Evolutionary conservation across 2,888 invertebrate species (phyloP).

Genomic region (Tachina lurida): DNA sequence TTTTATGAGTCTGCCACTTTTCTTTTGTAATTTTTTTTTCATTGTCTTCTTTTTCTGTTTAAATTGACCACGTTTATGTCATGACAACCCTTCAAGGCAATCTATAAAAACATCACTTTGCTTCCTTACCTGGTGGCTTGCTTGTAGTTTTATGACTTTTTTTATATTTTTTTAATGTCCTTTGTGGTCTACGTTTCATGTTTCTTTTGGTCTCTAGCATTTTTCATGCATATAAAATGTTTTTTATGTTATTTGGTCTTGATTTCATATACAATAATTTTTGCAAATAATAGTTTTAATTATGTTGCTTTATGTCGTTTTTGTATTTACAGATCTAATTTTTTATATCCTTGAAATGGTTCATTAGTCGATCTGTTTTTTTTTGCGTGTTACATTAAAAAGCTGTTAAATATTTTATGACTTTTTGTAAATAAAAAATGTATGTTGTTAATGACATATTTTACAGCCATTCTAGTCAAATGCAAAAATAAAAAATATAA

Average conservation of each 20-base stretch:
- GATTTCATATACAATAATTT: conserved; percentile 13
- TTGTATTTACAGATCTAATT: background rate
- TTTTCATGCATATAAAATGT: conserved; percentile 30
- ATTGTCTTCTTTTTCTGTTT: conserved; percentile 22
- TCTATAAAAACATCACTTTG: background rate
- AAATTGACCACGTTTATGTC: conserved; percentile 45
- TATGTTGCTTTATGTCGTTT: conserved; percentile 17
- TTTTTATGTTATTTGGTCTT: conserved; percentile 6
- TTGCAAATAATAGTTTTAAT: conserved; percentile 58
- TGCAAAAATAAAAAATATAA: no score
- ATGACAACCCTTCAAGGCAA: conserved; percentile 36
- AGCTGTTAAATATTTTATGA: conserved; percentile 63
- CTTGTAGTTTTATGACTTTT: conserved; percentile 22
- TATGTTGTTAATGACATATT: background rate
- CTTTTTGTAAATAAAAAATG: conserved; percentile 14
- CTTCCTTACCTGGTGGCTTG: background rate
- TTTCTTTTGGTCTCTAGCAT: background rate
- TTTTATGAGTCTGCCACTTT: conserved; percentile 32
- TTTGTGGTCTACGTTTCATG: conserved; percentile 8
- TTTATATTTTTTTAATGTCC: background rate
- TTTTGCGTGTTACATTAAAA: conserved; percentile 37
- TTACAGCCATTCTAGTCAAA: background rate
- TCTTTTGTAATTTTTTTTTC: background rate
- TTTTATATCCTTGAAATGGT: conserved; percentile 52
- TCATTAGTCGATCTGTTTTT: conserved; percentile 43